These are phyloP conservation scores for Leucophenga montana DNA, from an alignment of 2,888 invertebrate genomes.

Conservation along the genomic window DNA sequence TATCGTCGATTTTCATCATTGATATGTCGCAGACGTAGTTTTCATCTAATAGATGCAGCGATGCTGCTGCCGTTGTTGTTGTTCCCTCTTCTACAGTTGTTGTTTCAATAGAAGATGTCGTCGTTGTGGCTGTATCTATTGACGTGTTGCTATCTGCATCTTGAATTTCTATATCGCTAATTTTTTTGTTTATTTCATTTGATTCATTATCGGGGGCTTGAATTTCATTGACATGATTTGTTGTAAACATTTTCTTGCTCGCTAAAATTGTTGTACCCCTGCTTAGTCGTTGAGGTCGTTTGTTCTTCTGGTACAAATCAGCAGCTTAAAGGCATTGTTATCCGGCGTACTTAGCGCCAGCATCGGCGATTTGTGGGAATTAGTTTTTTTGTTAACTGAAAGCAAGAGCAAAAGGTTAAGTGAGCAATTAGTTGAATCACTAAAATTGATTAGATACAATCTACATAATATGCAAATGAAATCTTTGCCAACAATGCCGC, in stretches of 20 bases:
- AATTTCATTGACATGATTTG: not conserved
- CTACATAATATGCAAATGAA: no score
- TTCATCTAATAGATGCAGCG: constrained; percentile 51
- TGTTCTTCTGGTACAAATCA: no score
- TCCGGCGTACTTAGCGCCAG: no score
- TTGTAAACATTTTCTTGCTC: not conserved
- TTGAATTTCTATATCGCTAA: constrained; percentile 20
- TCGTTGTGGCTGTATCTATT: constrained; percentile 28
- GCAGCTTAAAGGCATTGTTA: no score
- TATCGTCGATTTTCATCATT: constrained; percentile 56
- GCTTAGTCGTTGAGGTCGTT: no score
- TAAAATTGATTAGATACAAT: no score
- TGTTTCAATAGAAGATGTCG: constrained; percentile 31
- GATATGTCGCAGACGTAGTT: constrained; percentile 58
- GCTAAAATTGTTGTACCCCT: no score
- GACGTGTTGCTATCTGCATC: not conserved
- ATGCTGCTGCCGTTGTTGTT: not conserved
- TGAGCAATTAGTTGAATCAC: not conserved
- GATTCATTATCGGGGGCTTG: not conserved
- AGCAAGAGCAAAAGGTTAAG: not conserved
- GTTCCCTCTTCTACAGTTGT: constrained; percentile 8
- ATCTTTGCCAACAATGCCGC: not conserved
- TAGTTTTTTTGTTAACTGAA: not conserved
- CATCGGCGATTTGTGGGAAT: no score
- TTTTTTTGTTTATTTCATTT: constrained; percentile 3